Conservation (phyloP, 2,888 invertebrate species). For the Agriopis marginaria region DNA sequence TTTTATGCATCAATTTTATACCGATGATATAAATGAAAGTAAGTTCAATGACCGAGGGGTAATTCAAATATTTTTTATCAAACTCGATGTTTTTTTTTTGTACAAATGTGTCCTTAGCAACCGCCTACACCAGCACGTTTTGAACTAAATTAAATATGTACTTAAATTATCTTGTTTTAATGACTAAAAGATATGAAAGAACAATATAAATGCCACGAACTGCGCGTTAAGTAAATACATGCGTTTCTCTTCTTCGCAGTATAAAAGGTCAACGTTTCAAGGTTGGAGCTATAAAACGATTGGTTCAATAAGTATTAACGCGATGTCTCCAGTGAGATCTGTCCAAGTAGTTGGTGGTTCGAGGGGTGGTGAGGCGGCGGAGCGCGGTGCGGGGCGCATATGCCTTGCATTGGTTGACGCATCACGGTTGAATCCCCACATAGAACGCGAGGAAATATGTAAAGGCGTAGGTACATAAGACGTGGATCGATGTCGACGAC, state of each 20-base stretch:
- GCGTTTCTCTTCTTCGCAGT: constrained; percentile 47
- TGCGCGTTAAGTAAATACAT: constrained; percentile 44
- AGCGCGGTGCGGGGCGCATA: constrained; percentile 69
- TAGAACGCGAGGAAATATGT: constrained; percentile 80
- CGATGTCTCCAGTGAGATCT: constrained; percentile 56
- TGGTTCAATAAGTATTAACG: constrained; percentile 59
- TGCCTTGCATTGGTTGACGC: constrained; percentile 82
- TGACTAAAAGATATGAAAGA: constrained; percentile 9
- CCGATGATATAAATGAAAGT: no score
- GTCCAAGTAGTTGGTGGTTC: constrained; percentile 50
- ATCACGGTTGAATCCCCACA: constrained; percentile 83
- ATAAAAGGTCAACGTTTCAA: constrained; percentile 67
- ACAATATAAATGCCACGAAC: constrained; percentile 25
- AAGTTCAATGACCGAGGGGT: no score
- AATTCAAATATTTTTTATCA: not conserved
- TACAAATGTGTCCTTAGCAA: not conserved
- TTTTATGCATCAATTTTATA: not conserved
- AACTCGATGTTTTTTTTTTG: not conserved
- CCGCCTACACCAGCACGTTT: not conserved
- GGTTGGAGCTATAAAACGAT: constrained; percentile 62
- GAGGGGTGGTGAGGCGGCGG: constrained; percentile 46
- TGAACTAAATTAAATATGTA: not conserved
- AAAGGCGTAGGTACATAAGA: constrained; percentile 75
- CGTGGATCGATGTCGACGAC: constrained; percentile 80
- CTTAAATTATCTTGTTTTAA: constrained; percentile 8